Percentiles rank a stretch among this genome's conserved stretches.
Evolutionary conservation across 1,140 invertebrate species (phyloP).

Genomic region (Caenorhabditis remanei): DNA sequence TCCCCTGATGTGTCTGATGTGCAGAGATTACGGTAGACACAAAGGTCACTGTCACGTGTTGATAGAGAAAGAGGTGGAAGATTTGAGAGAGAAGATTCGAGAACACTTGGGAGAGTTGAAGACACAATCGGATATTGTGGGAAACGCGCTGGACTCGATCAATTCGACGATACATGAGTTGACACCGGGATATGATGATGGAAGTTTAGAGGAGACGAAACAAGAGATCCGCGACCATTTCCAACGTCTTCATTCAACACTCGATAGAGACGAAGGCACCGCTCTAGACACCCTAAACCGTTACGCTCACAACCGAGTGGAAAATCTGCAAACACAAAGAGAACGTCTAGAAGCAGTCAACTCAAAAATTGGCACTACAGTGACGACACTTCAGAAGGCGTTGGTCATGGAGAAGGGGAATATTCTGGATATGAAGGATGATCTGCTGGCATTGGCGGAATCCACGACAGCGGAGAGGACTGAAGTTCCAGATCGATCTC

Average conservation of each 20-base stretch:
- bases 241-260: background rate
- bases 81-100: constrained; percentile 36
- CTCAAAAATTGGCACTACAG: constrained; percentile 2
- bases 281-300: background rate
- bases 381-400: background rate
- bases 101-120: constrained; percentile 15
- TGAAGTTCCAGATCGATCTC: constrained; percentile 3
- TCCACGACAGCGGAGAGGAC: constrained; percentile 7
- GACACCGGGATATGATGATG: background rate
- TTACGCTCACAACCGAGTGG: background rate
- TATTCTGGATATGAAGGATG: constrained; percentile 29
- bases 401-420: constrained; percentile 6
- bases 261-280: background rate
- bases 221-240: constrained; percentile 48
- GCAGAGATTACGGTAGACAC: constrained; percentile 56
- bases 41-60: constrained; percentile 41
- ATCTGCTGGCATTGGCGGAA: constrained; percentile 18
- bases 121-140: background rate
- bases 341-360: constrained; percentile 7
- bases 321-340: background rate
- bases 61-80: constrained; percentile 44
- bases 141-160: background rate
- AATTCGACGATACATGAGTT: constrained; percentile 8
- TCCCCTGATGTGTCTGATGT: constrained; percentile 56
- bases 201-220: constrained; percentile 15